Evolutionary conservation across 1,140 invertebrate species (phyloP).

Genomic region (Drosophila willistoni): DNA sequence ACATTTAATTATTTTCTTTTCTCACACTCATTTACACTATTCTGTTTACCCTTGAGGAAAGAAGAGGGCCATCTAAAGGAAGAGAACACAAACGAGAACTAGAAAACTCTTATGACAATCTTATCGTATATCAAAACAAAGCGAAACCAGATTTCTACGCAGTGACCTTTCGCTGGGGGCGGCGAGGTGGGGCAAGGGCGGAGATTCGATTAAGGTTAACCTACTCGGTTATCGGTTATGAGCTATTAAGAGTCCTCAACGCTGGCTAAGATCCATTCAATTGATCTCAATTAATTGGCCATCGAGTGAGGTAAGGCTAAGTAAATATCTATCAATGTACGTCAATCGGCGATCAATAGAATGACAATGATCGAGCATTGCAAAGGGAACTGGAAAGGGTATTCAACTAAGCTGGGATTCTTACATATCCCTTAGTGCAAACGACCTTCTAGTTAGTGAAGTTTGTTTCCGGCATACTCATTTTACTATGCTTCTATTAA

Average conservation of each 20-base stretch:
- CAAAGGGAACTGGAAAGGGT: too few relatives aligned
- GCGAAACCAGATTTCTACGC: conserved; percentile 58
- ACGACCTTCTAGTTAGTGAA: background rate
- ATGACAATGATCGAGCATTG: background rate
- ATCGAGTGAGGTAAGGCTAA: background rate
- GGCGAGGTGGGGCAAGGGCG: background rate
- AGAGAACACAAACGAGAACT: background rate
- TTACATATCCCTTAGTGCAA: background rate
- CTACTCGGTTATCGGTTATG: conserved; percentile 52
- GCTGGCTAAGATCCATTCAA: conserved; percentile 47
- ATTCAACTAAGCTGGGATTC: too few relatives aligned
- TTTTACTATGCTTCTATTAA: conserved; percentile 26
- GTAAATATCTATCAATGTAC: conserved; percentile 32
- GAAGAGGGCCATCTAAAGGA: background rate
- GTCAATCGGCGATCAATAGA: conserved; percentile 44
- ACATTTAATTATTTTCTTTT: conserved; percentile 33
- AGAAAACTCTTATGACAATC: background rate
- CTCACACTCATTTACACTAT: conserved; percentile 39
- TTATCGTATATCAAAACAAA: conserved; percentile 21
- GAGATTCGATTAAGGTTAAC: conserved; percentile 64
- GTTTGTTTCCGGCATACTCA: conserved; percentile 20
- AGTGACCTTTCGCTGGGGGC: conserved; percentile 40
- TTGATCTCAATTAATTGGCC: conserved; percentile 51
- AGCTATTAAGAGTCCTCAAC: conserved; percentile 49
- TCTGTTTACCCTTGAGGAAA: conserved; percentile 29